Percentiles rank a stretch among this genome's conserved stretches.
phyloP scores from a whole-genome alignment of 2,797 vertebrate genomes.

The Phrynocephalus vlangalii region DNA sequence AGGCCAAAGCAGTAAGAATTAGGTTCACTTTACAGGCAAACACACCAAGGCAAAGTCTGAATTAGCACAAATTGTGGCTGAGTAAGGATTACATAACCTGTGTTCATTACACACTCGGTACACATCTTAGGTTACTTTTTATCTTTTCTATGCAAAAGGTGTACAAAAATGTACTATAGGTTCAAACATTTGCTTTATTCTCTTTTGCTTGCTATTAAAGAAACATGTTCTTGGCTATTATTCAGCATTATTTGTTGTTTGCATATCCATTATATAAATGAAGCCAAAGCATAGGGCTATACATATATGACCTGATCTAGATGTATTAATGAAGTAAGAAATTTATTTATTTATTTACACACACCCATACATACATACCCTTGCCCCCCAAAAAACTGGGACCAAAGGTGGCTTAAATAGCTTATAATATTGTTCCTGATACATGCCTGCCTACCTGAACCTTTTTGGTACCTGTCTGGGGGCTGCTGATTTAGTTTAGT shows the following conservation, averaged over 20 bases:
- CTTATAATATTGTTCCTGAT: too few relatives aligned
- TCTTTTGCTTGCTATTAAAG: not conserved
- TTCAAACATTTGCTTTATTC: not conserved
- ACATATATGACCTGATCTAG: not conserved
- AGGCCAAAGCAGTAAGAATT: not conserved
- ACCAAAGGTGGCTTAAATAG: too few relatives aligned
- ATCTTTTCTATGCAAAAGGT: not conserved
- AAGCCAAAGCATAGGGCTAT: not conserved
- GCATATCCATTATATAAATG: not conserved
- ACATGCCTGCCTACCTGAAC: too few relatives aligned
- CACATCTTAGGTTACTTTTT: not conserved
- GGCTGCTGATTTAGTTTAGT: too few relatives aligned
- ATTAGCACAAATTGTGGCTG: not conserved
- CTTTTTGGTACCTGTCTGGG: too few relatives aligned
- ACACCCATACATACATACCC: too few relatives aligned
- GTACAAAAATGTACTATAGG: not conserved
- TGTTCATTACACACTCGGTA: not conserved
- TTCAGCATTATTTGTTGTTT: not conserved
- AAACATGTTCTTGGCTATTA: conserved; percentile 4
- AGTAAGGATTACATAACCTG: not conserved
- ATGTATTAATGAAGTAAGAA: not conserved
- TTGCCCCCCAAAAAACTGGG: too few relatives aligned
- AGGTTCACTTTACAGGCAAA: not conserved
- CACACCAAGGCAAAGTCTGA: not conserved
- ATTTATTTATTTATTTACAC: too few relatives aligned